Percentiles rank a stretch among this genome's conserved stretches.
Conservation (phyloP, 2,113 vertebrate species). For the Struthio camelus region DNA sequence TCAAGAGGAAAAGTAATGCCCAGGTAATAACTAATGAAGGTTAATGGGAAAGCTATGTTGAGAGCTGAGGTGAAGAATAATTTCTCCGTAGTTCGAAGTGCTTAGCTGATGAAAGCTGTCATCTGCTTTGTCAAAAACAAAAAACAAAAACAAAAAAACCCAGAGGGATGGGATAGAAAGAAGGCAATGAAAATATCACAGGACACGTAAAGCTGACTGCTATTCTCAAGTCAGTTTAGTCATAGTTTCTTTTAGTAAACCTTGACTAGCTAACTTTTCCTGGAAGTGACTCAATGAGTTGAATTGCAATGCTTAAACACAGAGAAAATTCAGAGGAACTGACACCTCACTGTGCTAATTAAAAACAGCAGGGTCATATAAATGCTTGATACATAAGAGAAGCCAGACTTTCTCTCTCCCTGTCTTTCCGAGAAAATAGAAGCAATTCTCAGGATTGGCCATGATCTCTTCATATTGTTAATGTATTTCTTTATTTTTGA, state of each 20-base stretch:
- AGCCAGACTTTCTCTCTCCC: rapidly evolving
- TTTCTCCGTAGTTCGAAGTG: neutral
- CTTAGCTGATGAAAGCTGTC: neutral
- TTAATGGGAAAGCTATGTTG: neutral
- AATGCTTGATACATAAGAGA: rapidly evolving
- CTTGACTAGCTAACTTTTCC: neutral
- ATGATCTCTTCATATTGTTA: neutral
- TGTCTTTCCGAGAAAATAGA: neutral
- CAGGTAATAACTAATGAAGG: neutral
- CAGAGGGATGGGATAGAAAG: neutral
- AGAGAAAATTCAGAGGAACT: neutral
- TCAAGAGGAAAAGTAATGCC: neutral
- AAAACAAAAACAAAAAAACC: too few species aligned
- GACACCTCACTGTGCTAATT: neutral
- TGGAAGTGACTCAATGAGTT: neutral
- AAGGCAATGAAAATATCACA: neutral
- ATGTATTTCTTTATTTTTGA: neutral
- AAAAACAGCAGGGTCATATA: neutral
- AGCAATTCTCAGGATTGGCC: neutral
- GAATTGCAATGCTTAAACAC: neutral
- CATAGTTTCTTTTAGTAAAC: neutral
- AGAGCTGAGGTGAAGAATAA: neutral
- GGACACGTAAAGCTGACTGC: neutral
- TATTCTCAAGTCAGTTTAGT: neutral
- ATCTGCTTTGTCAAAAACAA: neutral